phyloP scores from a whole-genome alignment of 1,140 invertebrate species.

The Brachionus calyciflorus region DNA sequence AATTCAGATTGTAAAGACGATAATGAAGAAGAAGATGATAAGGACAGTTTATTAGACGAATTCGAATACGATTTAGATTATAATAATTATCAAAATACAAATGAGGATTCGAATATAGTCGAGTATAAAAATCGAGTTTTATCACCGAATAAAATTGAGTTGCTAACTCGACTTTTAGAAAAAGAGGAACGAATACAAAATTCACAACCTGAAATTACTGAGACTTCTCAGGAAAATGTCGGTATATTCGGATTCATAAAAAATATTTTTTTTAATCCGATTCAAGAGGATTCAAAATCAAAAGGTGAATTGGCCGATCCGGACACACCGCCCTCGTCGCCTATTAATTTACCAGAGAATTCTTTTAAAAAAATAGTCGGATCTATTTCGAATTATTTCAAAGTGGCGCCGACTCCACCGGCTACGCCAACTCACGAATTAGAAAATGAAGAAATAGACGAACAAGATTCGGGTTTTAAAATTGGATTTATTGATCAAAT shows the following conservation, averaged over 20 bases:
- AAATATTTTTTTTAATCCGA: not conserved
- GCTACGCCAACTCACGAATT: not conserved
- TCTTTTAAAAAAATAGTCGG: not conserved
- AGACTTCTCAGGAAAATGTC: not conserved
- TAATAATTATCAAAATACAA: not conserved
- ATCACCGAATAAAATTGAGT: conserved; percentile 11
- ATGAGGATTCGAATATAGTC: not conserved
- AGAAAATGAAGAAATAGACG: not conserved
- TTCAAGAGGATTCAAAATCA: not conserved
- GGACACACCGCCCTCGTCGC: conserved; percentile 37
- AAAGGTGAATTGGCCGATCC: conserved; percentile 8
- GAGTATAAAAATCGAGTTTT: conserved; percentile 22
- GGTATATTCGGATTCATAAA: not conserved
- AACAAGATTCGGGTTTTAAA: not conserved
- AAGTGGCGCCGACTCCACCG: conserved; percentile 27
- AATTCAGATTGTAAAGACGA: too few relatives aligned
- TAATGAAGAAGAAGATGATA: not conserved
- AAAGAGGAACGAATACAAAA: conserved; percentile 24
- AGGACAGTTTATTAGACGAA: conserved; percentile 14
- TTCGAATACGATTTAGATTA: not conserved
- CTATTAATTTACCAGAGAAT: not conserved
- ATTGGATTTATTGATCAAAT: conserved; percentile 28
- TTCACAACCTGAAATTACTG: not conserved
- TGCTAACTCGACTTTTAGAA: conserved; percentile 4
- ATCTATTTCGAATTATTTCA: conserved; percentile 37